Evolutionary conservation across 1,140 invertebrate species (phyloP).

Genomic region (Tribolium madens): DNA sequence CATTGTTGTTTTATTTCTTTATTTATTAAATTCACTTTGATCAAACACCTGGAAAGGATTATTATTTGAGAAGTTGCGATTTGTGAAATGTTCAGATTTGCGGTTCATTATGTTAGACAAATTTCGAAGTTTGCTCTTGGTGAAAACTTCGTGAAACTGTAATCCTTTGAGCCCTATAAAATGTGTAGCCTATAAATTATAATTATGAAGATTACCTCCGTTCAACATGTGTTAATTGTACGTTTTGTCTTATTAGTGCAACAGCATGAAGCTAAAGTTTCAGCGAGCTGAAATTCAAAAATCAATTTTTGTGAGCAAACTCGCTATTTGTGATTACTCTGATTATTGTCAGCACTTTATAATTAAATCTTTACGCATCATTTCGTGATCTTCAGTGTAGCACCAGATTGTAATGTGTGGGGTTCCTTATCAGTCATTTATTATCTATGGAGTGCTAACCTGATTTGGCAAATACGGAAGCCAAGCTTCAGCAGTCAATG

Average conservation of each 20-base stretch:
- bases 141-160: not conserved
- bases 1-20: no score
- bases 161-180: conserved; percentile 1
- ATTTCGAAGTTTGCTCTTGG: not conserved
- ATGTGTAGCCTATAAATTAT: conserved; percentile 25
- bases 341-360: no score
- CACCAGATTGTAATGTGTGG: conserved; percentile 13
- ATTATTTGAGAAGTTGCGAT: no score
- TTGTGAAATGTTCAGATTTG: not conserved
- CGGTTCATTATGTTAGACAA: not conserved
- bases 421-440: conserved; percentile 2
- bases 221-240: not conserved
- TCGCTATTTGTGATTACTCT: no score
- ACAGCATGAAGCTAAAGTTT: not conserved
- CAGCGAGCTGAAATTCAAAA: not conserved
- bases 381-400: not conserved
- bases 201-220: conserved; percentile 5
- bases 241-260: not conserved
- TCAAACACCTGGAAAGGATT: no score
- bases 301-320: not conserved
- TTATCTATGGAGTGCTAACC: conserved; percentile 2
- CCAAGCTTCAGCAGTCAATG: not conserved
- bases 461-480: not conserved
- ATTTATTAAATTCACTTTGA: no score
- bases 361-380: conserved; percentile 21